Evolutionary conservation across 2,888 invertebrate genomes (phyloP).

Genomic region (Coenonympha arcania): DNA sequence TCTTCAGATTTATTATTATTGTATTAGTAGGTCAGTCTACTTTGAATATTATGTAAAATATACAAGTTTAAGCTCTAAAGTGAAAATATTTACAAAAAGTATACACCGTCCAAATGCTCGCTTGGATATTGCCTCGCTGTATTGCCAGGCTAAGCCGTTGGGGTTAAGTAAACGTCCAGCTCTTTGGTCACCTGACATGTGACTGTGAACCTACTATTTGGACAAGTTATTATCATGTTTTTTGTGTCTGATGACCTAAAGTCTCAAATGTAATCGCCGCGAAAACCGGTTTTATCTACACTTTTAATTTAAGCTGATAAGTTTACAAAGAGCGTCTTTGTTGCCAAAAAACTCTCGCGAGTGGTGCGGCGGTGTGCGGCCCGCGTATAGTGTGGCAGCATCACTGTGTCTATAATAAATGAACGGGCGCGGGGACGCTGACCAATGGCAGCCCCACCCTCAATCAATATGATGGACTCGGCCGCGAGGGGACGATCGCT

Average conservation of each 20-base stretch:
- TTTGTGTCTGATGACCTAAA: neutral
- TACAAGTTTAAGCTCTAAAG: too few relatives aligned
- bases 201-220: neutral
- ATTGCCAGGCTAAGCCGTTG: too few relatives aligned
- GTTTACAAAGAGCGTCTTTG: neutral
- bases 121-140: too few relatives aligned
- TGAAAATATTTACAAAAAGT: too few relatives aligned
- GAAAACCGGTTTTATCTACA: too few relatives aligned
- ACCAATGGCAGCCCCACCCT: slow-evolving; percentile 74
- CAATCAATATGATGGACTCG: slow-evolving; percentile 76
- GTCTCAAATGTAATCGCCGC: too few relatives aligned
- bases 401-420: slow-evolving; percentile 75
- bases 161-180: too few relatives aligned
- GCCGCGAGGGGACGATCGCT: slow-evolving; percentile 75
- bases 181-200: too few relatives aligned
- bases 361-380: slow-evolving; percentile 10
- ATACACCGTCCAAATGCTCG: too few relatives aligned
- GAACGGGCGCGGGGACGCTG: slow-evolving; percentile 72
- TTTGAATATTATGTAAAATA: too few relatives aligned
- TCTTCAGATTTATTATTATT: too few relatives aligned
- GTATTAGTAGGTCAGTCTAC: too few relatives aligned
- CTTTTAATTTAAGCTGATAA: neutral
- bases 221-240: neutral
- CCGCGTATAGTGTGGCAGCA: slow-evolving; percentile 43
- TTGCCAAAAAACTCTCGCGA: slow-evolving; percentile 6